Percentiles rank a stretch among this genome's conserved stretches.
Evolutionary conservation across 2,797 vertebrate species (phyloP).

Genomic region (Argyrosomus regius): DNA sequence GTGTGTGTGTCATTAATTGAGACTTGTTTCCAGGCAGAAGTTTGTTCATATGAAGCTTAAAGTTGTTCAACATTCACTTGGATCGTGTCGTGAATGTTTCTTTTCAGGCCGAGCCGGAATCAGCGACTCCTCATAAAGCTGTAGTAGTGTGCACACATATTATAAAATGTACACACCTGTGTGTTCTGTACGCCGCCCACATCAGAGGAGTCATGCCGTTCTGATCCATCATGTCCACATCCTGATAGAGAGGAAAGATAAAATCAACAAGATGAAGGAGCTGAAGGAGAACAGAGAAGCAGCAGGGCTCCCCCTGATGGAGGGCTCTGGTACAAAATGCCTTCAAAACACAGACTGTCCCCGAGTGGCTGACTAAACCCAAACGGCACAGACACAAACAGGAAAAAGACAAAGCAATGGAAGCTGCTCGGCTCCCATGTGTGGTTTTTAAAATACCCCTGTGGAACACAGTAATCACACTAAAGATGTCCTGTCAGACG

Average conservation of each 20-base stretch:
- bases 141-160: too few relatives aligned
- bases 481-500: not conserved
- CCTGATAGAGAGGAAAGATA: slow-evolving; percentile 78
- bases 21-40: not conserved
- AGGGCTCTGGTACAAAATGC: not conserved
- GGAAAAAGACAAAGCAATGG: not conserved
- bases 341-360: slow-evolving; percentile 9
- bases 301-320: slow-evolving; percentile 66
- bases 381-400: not conserved
- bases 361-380: not conserved
- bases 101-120: not conserved
- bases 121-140: not conserved
- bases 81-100: not conserved
- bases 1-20: not conserved
- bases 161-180: slow-evolving; percentile 86
- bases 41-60: not conserved
- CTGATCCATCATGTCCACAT: slow-evolving; percentile 99
- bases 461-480: not conserved
- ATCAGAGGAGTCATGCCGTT: slow-evolving; percentile 99
- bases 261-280: not conserved
- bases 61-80: too few relatives aligned
- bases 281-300: not conserved
- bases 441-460: not conserved
- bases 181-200: slow-evolving; percentile 99
- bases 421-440: too few relatives aligned